Evolutionary conservation across 2,113 vertebrate species (phyloP).

Genomic region (Oostethus manadensis): DNA sequence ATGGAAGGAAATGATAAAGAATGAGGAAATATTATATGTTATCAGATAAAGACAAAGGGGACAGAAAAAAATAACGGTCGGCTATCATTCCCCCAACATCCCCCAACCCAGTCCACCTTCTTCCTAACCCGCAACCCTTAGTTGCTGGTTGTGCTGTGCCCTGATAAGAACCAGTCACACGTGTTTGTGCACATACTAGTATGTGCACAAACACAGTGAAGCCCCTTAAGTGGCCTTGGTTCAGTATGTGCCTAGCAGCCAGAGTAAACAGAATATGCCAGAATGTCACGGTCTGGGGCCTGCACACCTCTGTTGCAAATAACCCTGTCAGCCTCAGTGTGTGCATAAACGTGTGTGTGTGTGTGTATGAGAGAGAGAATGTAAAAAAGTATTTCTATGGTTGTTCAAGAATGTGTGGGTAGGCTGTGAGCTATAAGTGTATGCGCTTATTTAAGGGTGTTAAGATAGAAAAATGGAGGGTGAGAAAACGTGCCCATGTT

Average conservation of each 20-base stretch:
- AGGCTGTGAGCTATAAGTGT: conserved; percentile 20
- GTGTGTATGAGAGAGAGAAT: conserved; percentile 11
- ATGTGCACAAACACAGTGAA: conserved; percentile 35
- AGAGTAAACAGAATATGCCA: conserved; percentile 58
- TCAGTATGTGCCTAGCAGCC: conserved; percentile 48
- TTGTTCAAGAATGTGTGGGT: conserved; percentile 39
- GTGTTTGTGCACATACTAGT: conserved; percentile 35
- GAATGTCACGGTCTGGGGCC: conserved; percentile 57
- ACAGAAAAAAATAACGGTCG: conserved; percentile 6
- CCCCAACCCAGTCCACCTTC: conserved; percentile 17
- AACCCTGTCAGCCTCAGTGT: conserved; percentile 46
- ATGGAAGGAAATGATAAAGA: neutral
- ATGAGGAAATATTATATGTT: conserved; percentile 16
- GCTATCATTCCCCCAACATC: conserved; percentile 33
- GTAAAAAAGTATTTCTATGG: conserved; percentile 35
- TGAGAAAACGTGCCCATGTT: conserved; percentile 5
- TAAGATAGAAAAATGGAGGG: conserved; percentile 20
- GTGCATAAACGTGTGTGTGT: conserved; percentile 9
- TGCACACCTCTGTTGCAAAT: conserved; percentile 63
- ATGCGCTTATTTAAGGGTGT: conserved; percentile 23
- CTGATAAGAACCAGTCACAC: conserved; percentile 66
- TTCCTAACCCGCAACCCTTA: conserved; percentile 37
- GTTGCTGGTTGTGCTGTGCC: conserved; percentile 62
- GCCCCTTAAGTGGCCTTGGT: conserved; percentile 53
- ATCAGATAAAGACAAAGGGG: conserved; percentile 11